These are phyloP conservation scores for Vipera ursinii DNA, from an alignment of 2,797 vertebrate species.

Conservation along the genomic window DNA sequence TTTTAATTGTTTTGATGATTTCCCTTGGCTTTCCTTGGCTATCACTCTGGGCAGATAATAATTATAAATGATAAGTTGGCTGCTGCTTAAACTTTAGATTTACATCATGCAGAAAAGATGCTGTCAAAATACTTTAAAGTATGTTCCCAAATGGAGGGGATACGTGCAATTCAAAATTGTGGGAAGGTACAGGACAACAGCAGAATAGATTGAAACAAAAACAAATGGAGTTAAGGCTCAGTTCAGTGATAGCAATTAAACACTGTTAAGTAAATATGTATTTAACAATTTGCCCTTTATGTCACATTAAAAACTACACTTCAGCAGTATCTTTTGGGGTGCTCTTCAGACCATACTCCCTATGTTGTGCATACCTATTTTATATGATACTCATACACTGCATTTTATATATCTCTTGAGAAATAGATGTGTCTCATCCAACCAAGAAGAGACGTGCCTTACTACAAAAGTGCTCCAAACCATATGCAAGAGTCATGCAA, in stretches of 20 bases:
- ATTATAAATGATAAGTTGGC: not conserved
- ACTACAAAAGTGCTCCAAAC: not conserved
- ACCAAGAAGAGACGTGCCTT: not conserved
- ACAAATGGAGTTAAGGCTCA: not conserved
- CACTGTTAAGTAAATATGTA: not conserved
- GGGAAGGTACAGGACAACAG: not conserved
- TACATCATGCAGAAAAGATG: not conserved
- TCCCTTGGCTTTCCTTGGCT: too few species aligned
- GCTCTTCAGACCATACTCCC: not conserved
- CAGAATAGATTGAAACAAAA: not conserved
- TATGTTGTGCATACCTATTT: not conserved
- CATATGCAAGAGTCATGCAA: not conserved
- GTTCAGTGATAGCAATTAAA: not conserved
- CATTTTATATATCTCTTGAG: not conserved
- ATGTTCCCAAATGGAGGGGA: not conserved
- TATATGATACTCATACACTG: not conserved
- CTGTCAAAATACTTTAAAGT: not conserved
- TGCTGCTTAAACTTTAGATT: not conserved
- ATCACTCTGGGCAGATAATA: not conserved
- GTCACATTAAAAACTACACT: not conserved
- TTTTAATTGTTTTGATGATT: too few species aligned
- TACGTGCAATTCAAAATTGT: not conserved
- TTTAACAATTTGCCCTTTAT: not conserved
- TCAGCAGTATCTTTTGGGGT: not conserved
- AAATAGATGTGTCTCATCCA: not conserved